These are phyloP conservation scores for Liopterus haemorrhoidalis DNA, from an alignment of 2,888 invertebrate genomes.

Conservation along the genomic window DNA sequence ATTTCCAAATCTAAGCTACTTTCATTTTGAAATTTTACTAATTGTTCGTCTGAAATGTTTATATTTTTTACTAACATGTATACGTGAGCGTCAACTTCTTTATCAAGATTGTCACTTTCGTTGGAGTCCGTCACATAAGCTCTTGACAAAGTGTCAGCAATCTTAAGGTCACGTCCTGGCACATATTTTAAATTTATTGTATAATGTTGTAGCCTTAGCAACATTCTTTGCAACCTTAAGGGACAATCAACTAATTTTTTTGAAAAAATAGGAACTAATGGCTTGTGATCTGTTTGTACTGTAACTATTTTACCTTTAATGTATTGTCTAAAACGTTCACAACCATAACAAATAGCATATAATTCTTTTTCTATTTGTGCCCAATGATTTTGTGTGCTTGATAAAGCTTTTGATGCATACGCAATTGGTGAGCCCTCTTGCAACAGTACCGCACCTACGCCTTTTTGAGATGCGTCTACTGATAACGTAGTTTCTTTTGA, in stretches of 20 bases:
- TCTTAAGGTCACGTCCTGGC: constrained; percentile 32
- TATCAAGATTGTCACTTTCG: too few species aligned
- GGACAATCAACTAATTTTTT: constrained; percentile 27
- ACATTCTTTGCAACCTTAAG: constrained; percentile 34
- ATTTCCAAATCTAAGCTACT: too few species aligned
- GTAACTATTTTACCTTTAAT: constrained; percentile 27
- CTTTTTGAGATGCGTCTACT: constrained; percentile 28
- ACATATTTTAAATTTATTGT: constrained; percentile 30
- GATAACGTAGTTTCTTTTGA: constrained; percentile 15
- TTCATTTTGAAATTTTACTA: too few species aligned
- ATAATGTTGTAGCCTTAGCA: constrained; percentile 32
- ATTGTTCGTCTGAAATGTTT: too few species aligned
- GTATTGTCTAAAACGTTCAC: constrained; percentile 31
- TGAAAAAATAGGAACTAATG: constrained; percentile 31
- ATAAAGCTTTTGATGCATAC: constrained; percentile 33
- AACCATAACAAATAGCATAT: constrained; percentile 30
- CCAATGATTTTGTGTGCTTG: constrained; percentile 29
- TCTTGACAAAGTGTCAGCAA: constrained; percentile 29
- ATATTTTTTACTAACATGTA: too few species aligned
- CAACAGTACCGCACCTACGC: constrained; percentile 29
- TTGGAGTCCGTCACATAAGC: too few species aligned
- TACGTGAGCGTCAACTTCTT: too few species aligned
- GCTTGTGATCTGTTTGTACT: constrained; percentile 34
- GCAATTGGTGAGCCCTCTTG: constrained; percentile 34
- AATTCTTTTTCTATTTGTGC: constrained; percentile 33